Evolutionary conservation across 64 coral and sea anemone species (phyloP).

Genomic region (Stichodactyla helianthus): DNA sequence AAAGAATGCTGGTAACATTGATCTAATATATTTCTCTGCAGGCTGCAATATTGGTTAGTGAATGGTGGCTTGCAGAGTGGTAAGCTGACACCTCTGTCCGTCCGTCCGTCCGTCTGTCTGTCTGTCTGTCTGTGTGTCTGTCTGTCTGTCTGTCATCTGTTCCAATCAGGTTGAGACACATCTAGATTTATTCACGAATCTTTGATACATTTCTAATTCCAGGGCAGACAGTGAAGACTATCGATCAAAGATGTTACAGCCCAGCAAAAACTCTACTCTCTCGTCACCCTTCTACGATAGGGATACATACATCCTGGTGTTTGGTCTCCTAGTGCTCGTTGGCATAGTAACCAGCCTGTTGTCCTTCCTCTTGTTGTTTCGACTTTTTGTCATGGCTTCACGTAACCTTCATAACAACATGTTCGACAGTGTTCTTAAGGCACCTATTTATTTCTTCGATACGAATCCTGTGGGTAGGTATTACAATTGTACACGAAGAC

Average conservation of each 20-base stretch:
- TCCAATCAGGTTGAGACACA: too few relatives aligned
- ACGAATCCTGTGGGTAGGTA: constrained; percentile 91
- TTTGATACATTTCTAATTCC: background rate
- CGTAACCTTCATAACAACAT: constrained; percentile 84
- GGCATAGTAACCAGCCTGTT: background rate
- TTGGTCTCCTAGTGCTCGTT: background rate
- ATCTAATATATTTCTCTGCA: constrained; percentile 3
- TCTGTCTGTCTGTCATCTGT: too few relatives aligned
- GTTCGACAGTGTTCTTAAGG: constrained; percentile 68
- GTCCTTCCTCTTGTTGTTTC: constrained; percentile 31
- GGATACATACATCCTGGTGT: constrained; percentile 1
- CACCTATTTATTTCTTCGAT: constrained; percentile 97
- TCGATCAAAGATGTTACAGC: background rate
- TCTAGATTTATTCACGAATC: too few relatives aligned
- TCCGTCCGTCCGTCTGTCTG: background rate
- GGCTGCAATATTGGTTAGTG: constrained; percentile 33
- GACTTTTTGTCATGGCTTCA: constrained; percentile 60
- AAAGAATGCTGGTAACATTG: too few relatives aligned
- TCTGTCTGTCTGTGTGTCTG: background rate
- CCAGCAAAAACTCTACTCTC: background rate
- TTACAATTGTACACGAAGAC: background rate
- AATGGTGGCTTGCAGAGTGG: constrained; percentile 68
- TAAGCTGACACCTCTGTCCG: constrained; percentile 8
- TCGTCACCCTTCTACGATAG: background rate
- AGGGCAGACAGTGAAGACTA: constrained; percentile 23